phyloP scores from a whole-genome alignment of 2,113 vertebrate species.

The Telmatochromis sp. region DNA sequence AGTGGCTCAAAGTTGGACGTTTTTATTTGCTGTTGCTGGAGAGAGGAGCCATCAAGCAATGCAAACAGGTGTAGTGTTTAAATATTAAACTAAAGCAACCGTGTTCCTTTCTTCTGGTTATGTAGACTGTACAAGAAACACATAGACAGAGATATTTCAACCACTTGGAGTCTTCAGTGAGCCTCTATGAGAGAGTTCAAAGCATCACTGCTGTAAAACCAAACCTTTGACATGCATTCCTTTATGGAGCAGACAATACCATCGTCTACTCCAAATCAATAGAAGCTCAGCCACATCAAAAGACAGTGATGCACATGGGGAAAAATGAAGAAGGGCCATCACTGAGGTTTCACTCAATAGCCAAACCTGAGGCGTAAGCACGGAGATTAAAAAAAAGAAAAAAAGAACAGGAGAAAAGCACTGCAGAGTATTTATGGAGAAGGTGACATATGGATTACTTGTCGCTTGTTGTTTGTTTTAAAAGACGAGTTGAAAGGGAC shows the following conservation, averaged over 20 bases:
- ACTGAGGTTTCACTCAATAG: not conserved
- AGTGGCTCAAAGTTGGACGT: not conserved
- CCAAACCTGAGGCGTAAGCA: not conserved
- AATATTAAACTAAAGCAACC: not conserved
- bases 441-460: conserved; percentile 69
- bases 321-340: not conserved
- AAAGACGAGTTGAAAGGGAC: conserved; percentile 97
- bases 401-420: not conserved
- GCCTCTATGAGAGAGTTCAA: not conserved
- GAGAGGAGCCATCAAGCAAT: not conserved
- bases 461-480: conserved; percentile 79
- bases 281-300: not conserved
- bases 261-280: not conserved
- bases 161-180: not conserved
- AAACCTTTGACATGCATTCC: not conserved
- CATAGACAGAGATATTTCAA: not conserved
- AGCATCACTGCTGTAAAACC: not conserved
- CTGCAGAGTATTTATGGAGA: not conserved
- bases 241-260: not conserved
- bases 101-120: not conserved
- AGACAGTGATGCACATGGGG: not conserved
- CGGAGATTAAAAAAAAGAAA: not conserved
- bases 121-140: not conserved
- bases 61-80: not conserved
- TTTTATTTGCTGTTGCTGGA: not conserved